A percentile compares a stretch with the other conserved stretches of the same genome.
phyloP scores from a whole-genome alignment of 53 echinoderm and acorn worm genomes.

The Antedon mediterranea region DNA sequence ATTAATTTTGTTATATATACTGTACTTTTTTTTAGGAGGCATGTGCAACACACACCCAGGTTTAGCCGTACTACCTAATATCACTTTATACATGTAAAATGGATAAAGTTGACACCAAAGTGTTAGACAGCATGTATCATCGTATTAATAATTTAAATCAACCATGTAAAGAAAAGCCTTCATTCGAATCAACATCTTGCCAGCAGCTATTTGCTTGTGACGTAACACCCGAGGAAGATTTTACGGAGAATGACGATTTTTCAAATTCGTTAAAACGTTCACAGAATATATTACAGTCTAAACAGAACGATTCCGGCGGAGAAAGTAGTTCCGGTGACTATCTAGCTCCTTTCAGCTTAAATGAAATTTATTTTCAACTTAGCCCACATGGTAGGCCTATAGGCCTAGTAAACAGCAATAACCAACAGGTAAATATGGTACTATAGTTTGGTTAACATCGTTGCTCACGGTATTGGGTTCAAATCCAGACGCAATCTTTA shows the following conservation, averaged over 20 bases:
- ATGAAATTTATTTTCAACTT: neutral
- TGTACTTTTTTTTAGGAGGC: too few relatives aligned
- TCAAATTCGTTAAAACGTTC: neutral
- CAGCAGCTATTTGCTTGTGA: constrained; percentile 4
- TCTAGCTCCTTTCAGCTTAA: neutral
- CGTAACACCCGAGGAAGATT: neutral
- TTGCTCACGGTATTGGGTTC: neutral
- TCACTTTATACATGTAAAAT: neutral
- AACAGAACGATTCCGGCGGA: neutral
- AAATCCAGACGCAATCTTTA: too few relatives aligned
- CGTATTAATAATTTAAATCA: constrained; percentile 13
- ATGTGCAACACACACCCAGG: neutral
- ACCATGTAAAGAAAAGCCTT: constrained; percentile 18
- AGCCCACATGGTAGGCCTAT: neutral
- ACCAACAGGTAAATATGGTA: neutral
- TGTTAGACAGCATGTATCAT: constrained; percentile 14
- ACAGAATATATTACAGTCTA: neutral
- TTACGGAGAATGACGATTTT: neutral
- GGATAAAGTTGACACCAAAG: neutral
- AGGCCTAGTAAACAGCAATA: neutral
- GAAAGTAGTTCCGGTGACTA: neutral
- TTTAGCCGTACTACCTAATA: neutral
- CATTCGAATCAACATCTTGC: constrained; percentile 13
- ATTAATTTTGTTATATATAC: too few relatives aligned
- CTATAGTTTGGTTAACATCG: neutral